Percentiles rank a stretch among this genome's conserved stretches.
Evolutionary conservation across 2,888 invertebrate species (phyloP).

Genomic region (Cerastis leucographa): DNA sequence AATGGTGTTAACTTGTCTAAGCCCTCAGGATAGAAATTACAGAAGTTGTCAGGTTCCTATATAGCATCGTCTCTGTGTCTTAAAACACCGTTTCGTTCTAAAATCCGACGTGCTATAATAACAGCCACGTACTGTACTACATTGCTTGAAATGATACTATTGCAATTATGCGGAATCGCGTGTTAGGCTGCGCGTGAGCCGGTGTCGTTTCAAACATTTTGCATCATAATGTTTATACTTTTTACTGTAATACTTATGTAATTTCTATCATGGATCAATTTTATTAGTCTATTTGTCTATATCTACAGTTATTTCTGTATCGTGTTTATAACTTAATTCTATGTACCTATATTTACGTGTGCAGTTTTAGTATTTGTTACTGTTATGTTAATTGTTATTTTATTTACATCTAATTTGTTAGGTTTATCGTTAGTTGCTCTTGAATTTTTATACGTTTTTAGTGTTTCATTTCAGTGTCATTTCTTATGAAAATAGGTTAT

Average conservation of each 20-base stretch:
- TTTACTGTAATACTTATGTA: constrained; percentile 65
- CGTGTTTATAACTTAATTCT: constrained; percentile 24
- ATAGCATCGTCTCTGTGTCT: background rate
- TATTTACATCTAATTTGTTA: constrained; percentile 65
- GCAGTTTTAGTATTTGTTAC: constrained; percentile 35
- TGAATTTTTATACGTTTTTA: constrained; percentile 26
- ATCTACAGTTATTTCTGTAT: constrained; percentile 62
- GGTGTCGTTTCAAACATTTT: constrained; percentile 51
- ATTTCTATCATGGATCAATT: constrained; percentile 62
- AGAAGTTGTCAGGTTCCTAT: background rate
- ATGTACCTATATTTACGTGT: constrained; percentile 2
- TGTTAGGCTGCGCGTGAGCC: constrained; percentile 53
- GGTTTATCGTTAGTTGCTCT: constrained; percentile 44
- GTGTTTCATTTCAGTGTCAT: background rate
- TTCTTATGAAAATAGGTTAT: background rate
- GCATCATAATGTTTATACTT: constrained; percentile 65
- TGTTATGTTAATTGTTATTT: constrained; percentile 30
- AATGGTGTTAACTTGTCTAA: background rate
- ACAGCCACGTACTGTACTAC: constrained; percentile 21
- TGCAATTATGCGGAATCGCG: constrained; percentile 65
- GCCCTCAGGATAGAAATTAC: background rate
- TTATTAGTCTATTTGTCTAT: constrained; percentile 45
- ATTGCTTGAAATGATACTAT: constrained; percentile 55
- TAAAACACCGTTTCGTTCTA: background rate
- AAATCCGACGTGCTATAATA: background rate